phyloP scores from a whole-genome alignment of 2,113 vertebrate genomes.

The Sphaerodactylus townsendi region DNA sequence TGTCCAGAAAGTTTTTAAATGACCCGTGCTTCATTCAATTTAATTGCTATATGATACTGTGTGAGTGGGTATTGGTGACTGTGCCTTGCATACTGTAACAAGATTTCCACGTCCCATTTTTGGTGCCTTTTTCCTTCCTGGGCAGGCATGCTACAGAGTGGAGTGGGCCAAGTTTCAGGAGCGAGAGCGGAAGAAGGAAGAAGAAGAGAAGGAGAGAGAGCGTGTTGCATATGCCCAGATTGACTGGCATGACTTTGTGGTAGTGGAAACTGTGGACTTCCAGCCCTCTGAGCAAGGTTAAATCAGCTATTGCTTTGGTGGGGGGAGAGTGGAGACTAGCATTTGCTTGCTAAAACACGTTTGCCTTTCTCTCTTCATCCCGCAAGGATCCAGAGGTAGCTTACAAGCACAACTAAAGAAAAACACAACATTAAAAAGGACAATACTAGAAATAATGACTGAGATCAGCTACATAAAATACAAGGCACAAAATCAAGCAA shows the following conservation, averaged over 20 bases:
- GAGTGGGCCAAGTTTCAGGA: slow-evolving; percentile 99
- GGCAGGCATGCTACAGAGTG: slow-evolving; percentile 93
- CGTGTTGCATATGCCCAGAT: slow-evolving; percentile 97
- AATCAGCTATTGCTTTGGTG: neutral
- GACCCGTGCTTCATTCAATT: neutral
- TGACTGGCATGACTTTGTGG: slow-evolving; percentile 98
- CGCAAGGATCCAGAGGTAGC: too few species aligned
- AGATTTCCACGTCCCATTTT: neutral
- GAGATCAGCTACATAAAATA: too few species aligned
- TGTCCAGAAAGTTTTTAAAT: neutral
- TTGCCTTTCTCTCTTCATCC: too few species aligned
- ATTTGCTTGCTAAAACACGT: too few species aligned
- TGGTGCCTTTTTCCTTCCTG: neutral
- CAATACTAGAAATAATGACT: too few species aligned
- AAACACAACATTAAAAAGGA: too few species aligned
- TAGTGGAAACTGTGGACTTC: slow-evolving; percentile 97
- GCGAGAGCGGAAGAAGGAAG: slow-evolving; percentile 95
- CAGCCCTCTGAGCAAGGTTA: slow-evolving; percentile 96
- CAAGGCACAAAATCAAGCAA: too few species aligned
- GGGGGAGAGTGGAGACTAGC: too few species aligned
- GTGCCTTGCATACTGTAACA: neutral
- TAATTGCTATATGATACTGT: neutral
- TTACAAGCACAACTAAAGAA: too few species aligned
- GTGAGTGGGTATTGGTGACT: neutral
- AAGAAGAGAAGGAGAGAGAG: slow-evolving; percentile 96